Evolutionary conservation across 2,888 invertebrate genomes (phyloP), one percentile per base, ranked within the genome.

Genomic region (Coenonympha arcania): DNA sequence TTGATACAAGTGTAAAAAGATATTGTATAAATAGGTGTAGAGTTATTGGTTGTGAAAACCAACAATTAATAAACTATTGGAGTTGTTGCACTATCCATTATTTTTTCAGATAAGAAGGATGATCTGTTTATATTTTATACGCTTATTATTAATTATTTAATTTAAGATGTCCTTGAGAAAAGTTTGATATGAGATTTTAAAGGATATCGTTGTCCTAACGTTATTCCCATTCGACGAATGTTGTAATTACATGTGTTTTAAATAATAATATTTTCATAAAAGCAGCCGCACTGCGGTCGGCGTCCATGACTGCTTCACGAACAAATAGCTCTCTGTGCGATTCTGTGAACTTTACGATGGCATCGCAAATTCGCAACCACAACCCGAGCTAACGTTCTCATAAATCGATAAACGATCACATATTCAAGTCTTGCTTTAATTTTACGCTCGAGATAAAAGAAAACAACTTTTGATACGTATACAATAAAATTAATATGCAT

Each of bases 201-300:
- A 24, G 37, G 54, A 55, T 48, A 16, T 49, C 36, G 26, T 43
- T 39, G 43, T 52, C 13, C 36, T 36, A 31, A 33, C 34, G 47
- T 50, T 26, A 47, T 47, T 52, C 49, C 50, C 49, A 44, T 19
- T 28, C 41, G 34, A 15, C 48, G 52, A 49, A 47, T 24, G 40
- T 40, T 48, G 31, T 28, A 49, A 33, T 56, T 58, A 69, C 85
- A 86, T 79, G 67, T 86, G 86, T 68, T 77, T 74, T 67, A 62
- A 66, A 82, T 85, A 76, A 82, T 85, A 76, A 81, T 85, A 85
- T 71, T 79, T 82, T 76, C 75, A 82, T 82, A 81, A 77, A 72
- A 64, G 68, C 68, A 60, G 61, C 63, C 66, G 62, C 62, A 57
- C 54, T 48, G 59, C 62, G 72, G 64, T 19, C 41, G 19, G 19